Evolutionary conservation across 2,113 vertebrate genomes (phyloP).

Genomic region (Anhinga anhinga): DNA sequence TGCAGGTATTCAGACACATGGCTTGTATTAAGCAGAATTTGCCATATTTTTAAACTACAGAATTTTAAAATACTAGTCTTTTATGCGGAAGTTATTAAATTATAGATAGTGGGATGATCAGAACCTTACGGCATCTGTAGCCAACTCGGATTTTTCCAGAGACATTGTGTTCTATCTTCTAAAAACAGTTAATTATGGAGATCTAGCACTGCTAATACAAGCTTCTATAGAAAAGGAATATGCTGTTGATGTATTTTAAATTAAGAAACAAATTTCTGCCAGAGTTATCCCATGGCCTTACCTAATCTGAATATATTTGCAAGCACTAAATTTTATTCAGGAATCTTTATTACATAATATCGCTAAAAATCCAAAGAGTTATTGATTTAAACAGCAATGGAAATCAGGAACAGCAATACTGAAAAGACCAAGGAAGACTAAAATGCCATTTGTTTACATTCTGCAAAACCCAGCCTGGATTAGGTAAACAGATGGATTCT

Average conservation of each 20-base stretch:
- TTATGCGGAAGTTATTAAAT: slow-evolving; percentile 23
- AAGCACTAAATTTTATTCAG: background rate
- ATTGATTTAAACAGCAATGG: slow-evolving; percentile 11
- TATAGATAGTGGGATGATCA: background rate
- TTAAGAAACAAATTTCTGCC: slow-evolving; percentile 19
- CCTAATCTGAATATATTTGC: background rate
- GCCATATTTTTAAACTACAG: background rate
- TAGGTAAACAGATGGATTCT: slow-evolving; percentile 17
- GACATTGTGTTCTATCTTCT: background rate
- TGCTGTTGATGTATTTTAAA: background rate
- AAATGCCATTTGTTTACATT: slow-evolving; percentile 70
- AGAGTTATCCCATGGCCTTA: slow-evolving; percentile 1
- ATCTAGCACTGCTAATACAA: slow-evolving; percentile 1
- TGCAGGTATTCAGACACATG: background rate
- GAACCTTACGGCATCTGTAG: background rate
- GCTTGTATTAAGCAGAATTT: background rate
- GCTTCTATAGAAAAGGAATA: slow-evolving; percentile 1
- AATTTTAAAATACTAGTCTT: background rate
- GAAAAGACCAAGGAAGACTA: slow-evolving; percentile 21
- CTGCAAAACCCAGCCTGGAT: slow-evolving; percentile 30
- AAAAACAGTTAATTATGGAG: slow-evolving; percentile 10
- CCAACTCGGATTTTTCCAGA: slow-evolving; percentile 47
- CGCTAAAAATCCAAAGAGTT: slow-evolving; percentile 20
- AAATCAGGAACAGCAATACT: slow-evolving; percentile 1
- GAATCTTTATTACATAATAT: slow-evolving; percentile 26